phyloP scores from a whole-genome alignment of 2,888 invertebrate genomes.

The Tridacna crocea region DNA sequence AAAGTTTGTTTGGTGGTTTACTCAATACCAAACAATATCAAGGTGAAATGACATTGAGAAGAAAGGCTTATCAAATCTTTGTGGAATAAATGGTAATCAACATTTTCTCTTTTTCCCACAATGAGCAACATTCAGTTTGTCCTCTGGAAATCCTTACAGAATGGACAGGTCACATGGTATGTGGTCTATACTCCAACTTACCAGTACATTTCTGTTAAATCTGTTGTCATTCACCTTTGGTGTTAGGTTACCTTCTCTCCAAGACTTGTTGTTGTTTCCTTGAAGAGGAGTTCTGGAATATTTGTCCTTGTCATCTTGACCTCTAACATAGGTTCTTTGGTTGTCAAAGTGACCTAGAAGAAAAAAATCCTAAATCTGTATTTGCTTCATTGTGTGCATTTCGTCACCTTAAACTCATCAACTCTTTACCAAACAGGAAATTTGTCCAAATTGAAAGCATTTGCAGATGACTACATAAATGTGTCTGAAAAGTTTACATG shows the following conservation, averaged over 20 bases:
- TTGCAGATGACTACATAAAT: too few relatives aligned
- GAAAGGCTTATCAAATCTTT: too few relatives aligned
- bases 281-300: slow-evolving; percentile 13
- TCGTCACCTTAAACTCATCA: too few relatives aligned
- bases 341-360: slow-evolving; percentile 34
- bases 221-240: slow-evolving; percentile 13
- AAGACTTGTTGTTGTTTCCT: slow-evolving; percentile 17
- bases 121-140: not conserved
- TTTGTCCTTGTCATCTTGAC: slow-evolving; percentile 31
- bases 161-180: not conserved
- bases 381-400: too few relatives aligned
- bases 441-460: too few relatives aligned
- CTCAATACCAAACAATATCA: too few relatives aligned
- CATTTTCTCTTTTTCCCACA: not conserved
- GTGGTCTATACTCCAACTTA: not conserved
- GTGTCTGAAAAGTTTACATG: too few relatives aligned
- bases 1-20: too few relatives aligned
- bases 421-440: too few relatives aligned
- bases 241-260: not conserved
- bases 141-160: not conserved
- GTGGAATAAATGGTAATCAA: not conserved
- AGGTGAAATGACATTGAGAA: too few relatives aligned
- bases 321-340: slow-evolving; percentile 33
- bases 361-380: not conserved
- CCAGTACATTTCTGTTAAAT: slow-evolving; percentile 28